phyloP scores from a whole-genome alignment of 2,888 invertebrate species.

The Campopleginae sp. region DNA sequence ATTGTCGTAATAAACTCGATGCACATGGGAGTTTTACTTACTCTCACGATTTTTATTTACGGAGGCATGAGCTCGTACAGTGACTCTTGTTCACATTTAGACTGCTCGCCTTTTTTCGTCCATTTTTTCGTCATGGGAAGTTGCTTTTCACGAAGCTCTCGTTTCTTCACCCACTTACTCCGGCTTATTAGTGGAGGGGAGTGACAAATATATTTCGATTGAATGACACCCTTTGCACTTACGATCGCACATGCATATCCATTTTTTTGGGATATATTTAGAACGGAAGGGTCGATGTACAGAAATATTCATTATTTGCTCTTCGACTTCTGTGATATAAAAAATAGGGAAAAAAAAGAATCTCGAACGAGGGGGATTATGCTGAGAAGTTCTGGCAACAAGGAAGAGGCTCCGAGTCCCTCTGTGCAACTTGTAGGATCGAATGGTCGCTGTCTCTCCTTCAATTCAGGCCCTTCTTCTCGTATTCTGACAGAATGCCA shows the following conservation, averaged over 20 bases:
- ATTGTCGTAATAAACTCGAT: constrained; percentile 14
- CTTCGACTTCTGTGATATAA: constrained; percentile 49
- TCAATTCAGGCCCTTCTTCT: constrained; percentile 50
- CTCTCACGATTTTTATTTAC: constrained; percentile 45
- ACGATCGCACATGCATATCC: background rate
- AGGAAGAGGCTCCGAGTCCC: constrained; percentile 41
- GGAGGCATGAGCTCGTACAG: constrained; percentile 11
- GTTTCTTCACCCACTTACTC: background rate
- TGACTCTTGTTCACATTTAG: constrained; percentile 12
- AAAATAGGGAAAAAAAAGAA: constrained; percentile 20
- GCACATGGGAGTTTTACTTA: constrained; percentile 14
- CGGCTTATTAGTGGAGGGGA: constrained; percentile 28
- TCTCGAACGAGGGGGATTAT: constrained; percentile 48
- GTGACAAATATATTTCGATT: constrained; percentile 51
- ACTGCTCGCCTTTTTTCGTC: constrained; percentile 9
- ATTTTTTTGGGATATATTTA: constrained; percentile 19
- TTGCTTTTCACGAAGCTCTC: constrained; percentile 4
- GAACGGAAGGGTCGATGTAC: constrained; percentile 47
- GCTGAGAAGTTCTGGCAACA: constrained; percentile 55
- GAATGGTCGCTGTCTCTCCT: constrained; percentile 55
- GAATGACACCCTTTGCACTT: background rate
- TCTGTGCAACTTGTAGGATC: constrained; percentile 65
- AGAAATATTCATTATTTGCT: constrained; percentile 53
- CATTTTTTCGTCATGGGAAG: constrained; percentile 11
- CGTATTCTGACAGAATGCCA: constrained; percentile 73